These are phyloP conservation scores for Chymomyza costata DNA, from an alignment of 1,140 invertebrate species.

Conservation along the genomic window DNA sequence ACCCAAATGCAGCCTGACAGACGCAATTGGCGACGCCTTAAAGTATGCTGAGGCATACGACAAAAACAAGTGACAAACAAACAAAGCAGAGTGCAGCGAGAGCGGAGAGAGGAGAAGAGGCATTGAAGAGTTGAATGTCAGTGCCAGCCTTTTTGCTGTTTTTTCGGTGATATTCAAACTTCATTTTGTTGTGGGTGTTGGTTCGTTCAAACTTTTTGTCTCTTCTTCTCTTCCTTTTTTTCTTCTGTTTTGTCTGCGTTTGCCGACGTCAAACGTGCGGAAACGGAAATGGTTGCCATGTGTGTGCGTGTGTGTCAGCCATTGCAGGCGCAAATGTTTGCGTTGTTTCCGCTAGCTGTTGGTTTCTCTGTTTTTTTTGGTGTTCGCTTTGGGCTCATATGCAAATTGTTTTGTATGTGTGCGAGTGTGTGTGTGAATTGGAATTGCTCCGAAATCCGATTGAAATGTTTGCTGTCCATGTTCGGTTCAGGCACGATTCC, in stretches of 20 bases:
- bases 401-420: constrained; percentile 47
- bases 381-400: constrained; percentile 45
- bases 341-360: constrained; percentile 23
- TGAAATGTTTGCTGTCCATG: constrained; percentile 69
- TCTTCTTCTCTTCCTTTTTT: constrained; percentile 17
- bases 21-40: constrained; percentile 28
- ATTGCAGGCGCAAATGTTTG: constrained; percentile 47
- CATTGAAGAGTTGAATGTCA: constrained; percentile 8
- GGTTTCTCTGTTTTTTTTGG: constrained; percentile 23
- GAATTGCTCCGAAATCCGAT: constrained; percentile 64
- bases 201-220: neutral
- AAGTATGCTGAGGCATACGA: constrained; percentile 11
- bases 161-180: constrained; percentile 38
- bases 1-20: constrained; percentile 21
- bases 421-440: constrained; percentile 36
- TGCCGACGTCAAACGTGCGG: constrained; percentile 67
- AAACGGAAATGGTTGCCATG: constrained; percentile 63
- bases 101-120: neutral
- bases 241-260: constrained; percentile 40
- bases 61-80: constrained; percentile 23
- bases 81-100: constrained; percentile 8
- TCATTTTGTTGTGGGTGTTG: constrained; percentile 39
- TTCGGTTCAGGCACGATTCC: constrained; percentile 52
- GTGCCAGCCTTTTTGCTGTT: constrained; percentile 55
- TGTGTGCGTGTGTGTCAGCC: constrained; percentile 19